Conservation (phyloP, 2,797 vertebrate genomes). For the Propithecus perrieri region DNA sequence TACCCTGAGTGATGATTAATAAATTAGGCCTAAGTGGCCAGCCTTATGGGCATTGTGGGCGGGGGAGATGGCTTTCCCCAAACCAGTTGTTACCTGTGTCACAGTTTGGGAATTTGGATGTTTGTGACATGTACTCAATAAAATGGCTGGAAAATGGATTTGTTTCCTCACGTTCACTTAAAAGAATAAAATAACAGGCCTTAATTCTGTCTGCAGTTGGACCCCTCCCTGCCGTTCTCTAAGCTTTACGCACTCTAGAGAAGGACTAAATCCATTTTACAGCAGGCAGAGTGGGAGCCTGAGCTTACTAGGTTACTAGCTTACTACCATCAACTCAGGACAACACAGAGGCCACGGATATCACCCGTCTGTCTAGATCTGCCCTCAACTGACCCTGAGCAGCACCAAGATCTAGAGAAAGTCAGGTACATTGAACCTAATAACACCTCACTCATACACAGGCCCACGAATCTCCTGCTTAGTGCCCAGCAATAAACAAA, state of each 20-base stretch:
- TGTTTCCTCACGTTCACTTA: not conserved
- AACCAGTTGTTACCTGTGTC: not conserved
- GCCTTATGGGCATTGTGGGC: not conserved
- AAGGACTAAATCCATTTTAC: not conserved
- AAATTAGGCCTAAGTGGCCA: not conserved
- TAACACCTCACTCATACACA: not conserved
- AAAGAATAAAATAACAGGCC: not conserved
- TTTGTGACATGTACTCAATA: not conserved
- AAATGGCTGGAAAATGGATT: not conserved
- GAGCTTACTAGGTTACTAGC: too few relatives aligned
- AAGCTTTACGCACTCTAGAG: not conserved
- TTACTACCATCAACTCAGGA: not conserved
- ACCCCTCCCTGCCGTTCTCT: not conserved
- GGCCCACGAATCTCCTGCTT: not conserved
- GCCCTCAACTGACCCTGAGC: not conserved
- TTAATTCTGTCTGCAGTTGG: not conserved
- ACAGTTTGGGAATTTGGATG: not conserved
- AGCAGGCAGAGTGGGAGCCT: not conserved
- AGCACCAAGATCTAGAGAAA: not conserved
- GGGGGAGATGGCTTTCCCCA: not conserved
- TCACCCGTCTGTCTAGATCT: not conserved
- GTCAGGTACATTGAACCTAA: not conserved
- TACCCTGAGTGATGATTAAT: not conserved
- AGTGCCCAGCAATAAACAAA: conserved; percentile 43
- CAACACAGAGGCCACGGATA: not conserved